Base-by-base conservation (phyloP, 2,797 vertebrate genomes). In the Botia almorhae region DNA sequence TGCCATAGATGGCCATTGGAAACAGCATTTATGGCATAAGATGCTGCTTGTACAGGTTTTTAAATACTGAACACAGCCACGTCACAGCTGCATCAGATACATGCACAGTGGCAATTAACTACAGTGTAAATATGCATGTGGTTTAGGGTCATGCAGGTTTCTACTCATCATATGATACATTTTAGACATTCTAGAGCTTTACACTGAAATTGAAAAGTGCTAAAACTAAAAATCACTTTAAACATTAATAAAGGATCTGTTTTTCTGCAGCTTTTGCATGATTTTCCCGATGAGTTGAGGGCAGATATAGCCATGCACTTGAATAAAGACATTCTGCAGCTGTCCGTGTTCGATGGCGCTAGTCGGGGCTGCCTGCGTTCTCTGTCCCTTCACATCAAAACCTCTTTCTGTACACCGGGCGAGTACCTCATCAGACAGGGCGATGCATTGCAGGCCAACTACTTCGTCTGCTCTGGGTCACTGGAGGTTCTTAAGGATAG, bases 281-380 rank as follows among this genome's bases (percentile, higher is more conserved):
- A 99, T 92, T 99, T 99, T 91, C 98, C 98, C 0, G 98, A 98
- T 0, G 98, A 99, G 92, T 93, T 99, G 80, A 95, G 96, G 0
- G 97, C 98, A 0, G 98, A 99, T 77, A 97, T 99, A 81, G 96
- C 97, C 88, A 97, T 98, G 97, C 97, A 99, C 90, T 94, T 99
- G 89, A 96, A 99, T 89, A 97, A 98, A 89, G 98, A 99, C 91
- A 98, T 99, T 90, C 93, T 99, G 90, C 97, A 97, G 94, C 94
- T 99, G 87, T 94, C 97, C 0, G 90, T 99, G 85, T 99, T 99
- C 1, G 94, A 96, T 87, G 94, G 95, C 0, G 97, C 97, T 13
- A 98, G 97, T 87, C 94, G 96, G 0, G 96, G 98, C 80, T 99
- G 97, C 88, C 94, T 99, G 76, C 95, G 97, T 69, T 97, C 97